A percentile compares a stretch with the other conserved stretches of the same genome.
Evolutionary conservation across 2,797 vertebrate species (phyloP).

Genomic region (Acrossocheilus wenchowensis): DNA sequence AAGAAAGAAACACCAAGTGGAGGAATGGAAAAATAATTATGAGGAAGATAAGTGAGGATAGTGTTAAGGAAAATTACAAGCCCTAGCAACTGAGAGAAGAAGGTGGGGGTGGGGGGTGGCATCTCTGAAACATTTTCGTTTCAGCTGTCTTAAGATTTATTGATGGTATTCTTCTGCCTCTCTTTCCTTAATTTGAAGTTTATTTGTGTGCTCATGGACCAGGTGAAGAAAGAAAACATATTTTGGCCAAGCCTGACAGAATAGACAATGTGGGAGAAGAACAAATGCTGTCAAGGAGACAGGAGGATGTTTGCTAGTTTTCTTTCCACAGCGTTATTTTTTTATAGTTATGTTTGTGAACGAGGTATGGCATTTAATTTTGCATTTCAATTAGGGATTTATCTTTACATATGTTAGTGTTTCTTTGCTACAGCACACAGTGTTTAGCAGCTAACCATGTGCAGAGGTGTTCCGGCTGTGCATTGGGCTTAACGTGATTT

Average conservation of each 20-base stretch:
- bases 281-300: conserved; percentile 62
- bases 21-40: conserved; percentile 27
- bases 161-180: conserved; percentile 64
- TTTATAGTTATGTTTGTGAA: neutral
- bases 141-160: conserved; percentile 70
- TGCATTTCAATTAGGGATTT: neutral
- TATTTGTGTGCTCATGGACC: conserved; percentile 62
- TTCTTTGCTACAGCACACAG: neutral
- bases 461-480: conserved; percentile 5
- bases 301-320: conserved; percentile 3
- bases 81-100: conserved; percentile 42
- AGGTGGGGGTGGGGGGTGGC: neutral
- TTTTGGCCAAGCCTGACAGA: conserved; percentile 73
- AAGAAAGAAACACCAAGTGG: conserved; percentile 54
- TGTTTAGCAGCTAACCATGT: neutral
- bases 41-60: conserved; percentile 37
- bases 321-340: neutral
- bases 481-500: neutral
- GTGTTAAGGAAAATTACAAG: conserved; percentile 54
- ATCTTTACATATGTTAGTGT: conserved; percentile 19
- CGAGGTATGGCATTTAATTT: neutral
- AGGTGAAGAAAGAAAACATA: conserved; percentile 71
- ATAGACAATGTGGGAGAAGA: conserved; percentile 67
- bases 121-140: conserved; percentile 49
- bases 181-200: conserved; percentile 75